Evolutionary conservation across 2,113 vertebrate genomes (phyloP).

Genomic region (Triplophysa tibetana): DNA sequence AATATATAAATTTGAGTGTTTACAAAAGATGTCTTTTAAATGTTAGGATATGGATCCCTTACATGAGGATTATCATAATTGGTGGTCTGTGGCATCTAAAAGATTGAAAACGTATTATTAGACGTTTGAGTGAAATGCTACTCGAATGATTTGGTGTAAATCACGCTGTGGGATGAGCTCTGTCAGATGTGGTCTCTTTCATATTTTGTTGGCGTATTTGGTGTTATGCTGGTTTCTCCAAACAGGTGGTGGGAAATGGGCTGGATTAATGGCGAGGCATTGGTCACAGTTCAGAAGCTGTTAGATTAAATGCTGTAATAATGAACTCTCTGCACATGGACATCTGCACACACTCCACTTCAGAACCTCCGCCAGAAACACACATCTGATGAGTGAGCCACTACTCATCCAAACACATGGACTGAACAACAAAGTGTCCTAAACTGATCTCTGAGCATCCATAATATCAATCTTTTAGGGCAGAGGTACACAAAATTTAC

Average conservation of each 20-base stretch:
- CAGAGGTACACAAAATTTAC: too few relatives aligned
- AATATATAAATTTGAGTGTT: too few relatives aligned
- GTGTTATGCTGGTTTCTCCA: conserved; percentile 31
- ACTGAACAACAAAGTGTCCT: too few relatives aligned
- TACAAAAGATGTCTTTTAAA: too few relatives aligned
- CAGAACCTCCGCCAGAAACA: conserved; percentile 54
- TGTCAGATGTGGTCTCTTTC: conserved; percentile 6
- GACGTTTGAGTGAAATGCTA: not conserved
- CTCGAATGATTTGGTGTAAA: not conserved
- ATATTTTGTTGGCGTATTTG: conserved; percentile 16
- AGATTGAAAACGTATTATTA: not conserved
- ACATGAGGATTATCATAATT: too few relatives aligned
- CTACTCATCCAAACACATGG: not conserved
- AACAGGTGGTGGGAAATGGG: conserved; percentile 44
- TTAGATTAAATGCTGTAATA: conserved; percentile 60
- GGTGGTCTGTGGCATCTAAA: too few relatives aligned
- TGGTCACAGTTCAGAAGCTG: conserved; percentile 38
- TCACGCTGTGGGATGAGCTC: not conserved
- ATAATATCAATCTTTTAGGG: too few relatives aligned
- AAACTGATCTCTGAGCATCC: too few relatives aligned
- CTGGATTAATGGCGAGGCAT: conserved; percentile 50
- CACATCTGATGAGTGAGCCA: conserved; percentile 41
- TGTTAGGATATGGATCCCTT: too few relatives aligned
- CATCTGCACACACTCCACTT: conserved; percentile 51
- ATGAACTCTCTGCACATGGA: conserved; percentile 54